Conservation (phyloP, 2,113 vertebrate species). For the Sapajus apella region DNA sequence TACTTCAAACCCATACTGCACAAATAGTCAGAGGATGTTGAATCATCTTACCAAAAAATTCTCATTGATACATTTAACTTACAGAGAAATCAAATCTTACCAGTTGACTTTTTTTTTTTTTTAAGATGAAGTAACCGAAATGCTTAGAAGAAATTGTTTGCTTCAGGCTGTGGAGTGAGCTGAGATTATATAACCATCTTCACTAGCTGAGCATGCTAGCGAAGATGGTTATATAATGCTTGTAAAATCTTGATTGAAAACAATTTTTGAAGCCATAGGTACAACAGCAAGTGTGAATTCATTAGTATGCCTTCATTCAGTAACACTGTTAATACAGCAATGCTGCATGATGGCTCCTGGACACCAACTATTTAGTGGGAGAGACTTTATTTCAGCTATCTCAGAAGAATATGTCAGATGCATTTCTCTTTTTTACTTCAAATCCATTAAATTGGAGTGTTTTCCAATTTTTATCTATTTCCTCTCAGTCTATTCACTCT, state of each 20-base stretch:
- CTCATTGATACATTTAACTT: neutral
- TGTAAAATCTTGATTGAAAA: neutral
- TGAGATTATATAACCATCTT: constrained; percentile 4
- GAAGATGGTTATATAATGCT: neutral
- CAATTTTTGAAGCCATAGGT: neutral
- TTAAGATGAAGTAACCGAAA: neutral
- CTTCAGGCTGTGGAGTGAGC: neutral
- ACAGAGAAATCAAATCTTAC: neutral
- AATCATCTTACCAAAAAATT: neutral
- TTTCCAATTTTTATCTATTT: neutral
- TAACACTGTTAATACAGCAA: neutral
- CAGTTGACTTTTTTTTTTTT: neutral
- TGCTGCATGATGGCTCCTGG: neutral
- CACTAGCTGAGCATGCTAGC: neutral
- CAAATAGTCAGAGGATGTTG: neutral
- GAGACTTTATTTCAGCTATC: neutral
- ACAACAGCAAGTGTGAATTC: neutral
- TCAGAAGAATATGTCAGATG: neutral
- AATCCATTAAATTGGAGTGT: neutral
- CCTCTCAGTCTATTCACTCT: neutral
- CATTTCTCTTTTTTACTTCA: neutral
- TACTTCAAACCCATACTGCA: neutral
- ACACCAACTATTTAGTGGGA: neutral
- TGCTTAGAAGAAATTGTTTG: constrained; percentile 26
- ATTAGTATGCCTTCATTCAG: neutral